These are phyloP conservation scores for Sylvia atricapilla DNA, from an alignment of 2,113 vertebrate genomes.

Conservation along the genomic window DNA sequence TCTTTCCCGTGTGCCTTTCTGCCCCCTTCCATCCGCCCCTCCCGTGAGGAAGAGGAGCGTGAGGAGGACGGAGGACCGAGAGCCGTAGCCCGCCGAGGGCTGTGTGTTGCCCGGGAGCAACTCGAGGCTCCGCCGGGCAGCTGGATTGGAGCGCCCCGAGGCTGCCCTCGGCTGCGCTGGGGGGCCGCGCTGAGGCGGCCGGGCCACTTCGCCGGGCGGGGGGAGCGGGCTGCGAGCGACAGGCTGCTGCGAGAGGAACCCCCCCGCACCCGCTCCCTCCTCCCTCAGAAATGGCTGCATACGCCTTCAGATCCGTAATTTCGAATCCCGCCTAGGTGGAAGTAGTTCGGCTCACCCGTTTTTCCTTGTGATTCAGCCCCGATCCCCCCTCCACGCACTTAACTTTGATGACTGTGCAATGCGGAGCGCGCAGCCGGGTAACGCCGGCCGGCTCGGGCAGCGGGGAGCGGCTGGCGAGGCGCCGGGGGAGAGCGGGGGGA, in stretches of 20 bases:
- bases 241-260: background rate
- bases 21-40: background rate
- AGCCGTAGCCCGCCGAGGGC: background rate
- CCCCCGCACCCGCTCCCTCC: background rate
- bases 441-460: background rate
- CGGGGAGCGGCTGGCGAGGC: background rate
- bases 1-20: background rate
- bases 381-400: slow-evolving; percentile 7
- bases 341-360: background rate
- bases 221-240: background rate
- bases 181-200: background rate
- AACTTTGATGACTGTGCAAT: slow-evolving; percentile 78
- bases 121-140: slow-evolving; percentile 58
- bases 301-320: background rate
- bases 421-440: slow-evolving; percentile 37
- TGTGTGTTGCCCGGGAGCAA: slow-evolving; percentile 34
- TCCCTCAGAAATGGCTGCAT: slow-evolving; percentile 53
- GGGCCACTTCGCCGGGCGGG: background rate
- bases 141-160: slow-evolving; percentile 62
- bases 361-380: background rate
- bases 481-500: background rate
- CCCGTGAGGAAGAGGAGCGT: background rate
- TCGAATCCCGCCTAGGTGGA: background rate
- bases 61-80: background rate
- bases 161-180: slow-evolving; percentile 23